Conservation (phyloP, 1,140 invertebrate genomes). For the Drosophila kikkawai region DNA sequence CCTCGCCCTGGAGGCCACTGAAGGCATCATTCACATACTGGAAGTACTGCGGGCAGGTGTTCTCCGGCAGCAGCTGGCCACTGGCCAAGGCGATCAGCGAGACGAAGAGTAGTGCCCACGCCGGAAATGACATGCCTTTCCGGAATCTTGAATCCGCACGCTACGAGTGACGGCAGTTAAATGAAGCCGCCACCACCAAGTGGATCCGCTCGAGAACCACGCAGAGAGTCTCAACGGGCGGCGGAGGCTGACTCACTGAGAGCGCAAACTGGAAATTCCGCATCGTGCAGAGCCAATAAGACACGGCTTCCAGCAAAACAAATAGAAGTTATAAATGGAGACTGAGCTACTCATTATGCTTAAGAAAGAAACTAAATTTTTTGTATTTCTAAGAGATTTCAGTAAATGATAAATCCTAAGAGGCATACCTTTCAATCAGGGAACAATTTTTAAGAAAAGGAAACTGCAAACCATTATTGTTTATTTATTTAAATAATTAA, state of each 20-base stretch:
- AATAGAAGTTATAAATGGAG: neutral
- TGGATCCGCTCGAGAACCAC: conserved; percentile 6
- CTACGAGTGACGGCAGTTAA: conserved; percentile 30
- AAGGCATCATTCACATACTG: conserved; percentile 45
- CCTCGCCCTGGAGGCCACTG: conserved; percentile 39
- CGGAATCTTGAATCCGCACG: conserved; percentile 19
- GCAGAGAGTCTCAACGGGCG: neutral
- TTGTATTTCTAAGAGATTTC: neutral
- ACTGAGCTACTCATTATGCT: neutral
- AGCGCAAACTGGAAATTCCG: conserved; percentile 70
- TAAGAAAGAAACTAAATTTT: neutral
- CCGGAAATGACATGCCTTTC: conserved; percentile 34
- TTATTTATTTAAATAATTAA: neutral
- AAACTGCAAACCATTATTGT: neutral
- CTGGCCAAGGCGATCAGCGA: conserved; percentile 13
- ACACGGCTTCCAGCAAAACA: conserved; percentile 15
- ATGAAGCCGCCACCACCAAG: conserved; percentile 22
- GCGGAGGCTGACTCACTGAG: conserved; percentile 28
- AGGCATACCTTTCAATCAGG: neutral
- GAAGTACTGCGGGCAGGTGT: conserved; percentile 49
- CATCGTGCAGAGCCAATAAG: conserved; percentile 53
- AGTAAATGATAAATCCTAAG: neutral
- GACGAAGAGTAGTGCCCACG: conserved; percentile 3
- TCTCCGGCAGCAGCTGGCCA: conserved; percentile 51
- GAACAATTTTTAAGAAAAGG: neutral